Evolutionary conservation across 2,888 invertebrate species (phyloP), one percentile per base, ranked within the genome.

Genomic region (Ectobius pallidus): DNA sequence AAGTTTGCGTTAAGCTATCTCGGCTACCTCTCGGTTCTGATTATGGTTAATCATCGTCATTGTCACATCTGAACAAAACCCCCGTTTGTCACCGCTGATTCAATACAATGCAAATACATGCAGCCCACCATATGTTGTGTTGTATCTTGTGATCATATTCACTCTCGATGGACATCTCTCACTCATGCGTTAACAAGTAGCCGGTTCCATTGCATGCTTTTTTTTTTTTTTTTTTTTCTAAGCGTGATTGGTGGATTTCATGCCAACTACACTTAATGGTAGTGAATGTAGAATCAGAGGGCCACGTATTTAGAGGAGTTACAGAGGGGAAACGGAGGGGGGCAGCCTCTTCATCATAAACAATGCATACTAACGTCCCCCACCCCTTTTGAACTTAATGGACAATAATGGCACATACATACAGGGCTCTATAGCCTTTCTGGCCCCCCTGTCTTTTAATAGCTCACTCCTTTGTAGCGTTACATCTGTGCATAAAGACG

Each of bases 161-260:
- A n/a, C 25, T 6, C n/a, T n/a, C 4, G 2, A 20, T 58, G 58
- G 58, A 22, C 30, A 30, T 58, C 22, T 30, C 16, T 30, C 58
- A 4, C 58, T 58, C 16, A 58, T 58, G 58, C 32, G 14, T 25
- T 16, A 9, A 58, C 16, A 1, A 16, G 32, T 11, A 2, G 27
- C 32, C 58, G 3, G 52, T 9, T 25, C 22, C 25, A 52, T 18
- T 52, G 16, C 16, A 9, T 20, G 49, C 49, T 3, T 58, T 58
- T 58, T 58, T 58, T 58, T 9, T 58, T 58, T 58, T 58, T 30
- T 58, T 0, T n/a, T 30, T 55, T 55, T 58, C 9, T 22, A n/a
- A 32, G n/a, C 58, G 22, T 58, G 58, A 58, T 58, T 58, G 58
- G 58, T 58, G 58, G 58, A 58, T 58, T 58, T 30, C 58, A 58